Evolutionary conservation across 2,797 vertebrate genomes (phyloP), one percentile per base, ranked within the genome.

Genomic region (Falco rusticolus): DNA sequence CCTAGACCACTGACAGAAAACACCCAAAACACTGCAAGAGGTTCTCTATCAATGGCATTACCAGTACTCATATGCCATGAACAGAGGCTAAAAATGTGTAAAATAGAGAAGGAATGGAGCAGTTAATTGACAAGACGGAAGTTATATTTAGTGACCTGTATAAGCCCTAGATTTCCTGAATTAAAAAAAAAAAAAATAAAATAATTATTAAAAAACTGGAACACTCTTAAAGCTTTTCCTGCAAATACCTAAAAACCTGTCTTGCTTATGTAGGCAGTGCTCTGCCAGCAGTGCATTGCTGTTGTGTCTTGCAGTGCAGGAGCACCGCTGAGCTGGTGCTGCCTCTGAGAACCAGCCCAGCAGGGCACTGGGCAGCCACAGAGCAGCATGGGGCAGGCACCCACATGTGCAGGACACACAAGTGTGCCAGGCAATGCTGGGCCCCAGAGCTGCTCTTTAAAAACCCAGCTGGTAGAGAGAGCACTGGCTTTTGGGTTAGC

Each of bases 351-450:
- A 22, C 5, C 19, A 34, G 29, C 48, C 50, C 47, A 71, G 28
- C 25, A 57, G 39, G 34, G 13, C 54, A 57, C 28, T 6, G 37
- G 5, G 29, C 50, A 54, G 39, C 16, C 25, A 16, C 57, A 43
- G 19, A 54, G 33, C 15, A 37, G 7, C n/a, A 11, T 51, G 59
- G 20, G 28, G 10, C 24, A 65, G 47, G 47, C 47, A 1, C 50
- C 63, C 7, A 0, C 21, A 1, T 0, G 1, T 13, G 10, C 4
- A 0, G 33, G 59, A 74, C 20, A 12, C 4, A 5, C 3, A 60
- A 61, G 15, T 9, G 25, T 37, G 50, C 16, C 25, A 13, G 50
- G 37, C 29, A 37, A 28, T 0, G 17, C 2, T 7, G 34, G 12
- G 17, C 14, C 14, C 41, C 11, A 34, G 20, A 68, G 53, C 29